phyloP scores from a whole-genome alignment of 2,797 vertebrate genomes.

The Propithecus perrieri region DNA sequence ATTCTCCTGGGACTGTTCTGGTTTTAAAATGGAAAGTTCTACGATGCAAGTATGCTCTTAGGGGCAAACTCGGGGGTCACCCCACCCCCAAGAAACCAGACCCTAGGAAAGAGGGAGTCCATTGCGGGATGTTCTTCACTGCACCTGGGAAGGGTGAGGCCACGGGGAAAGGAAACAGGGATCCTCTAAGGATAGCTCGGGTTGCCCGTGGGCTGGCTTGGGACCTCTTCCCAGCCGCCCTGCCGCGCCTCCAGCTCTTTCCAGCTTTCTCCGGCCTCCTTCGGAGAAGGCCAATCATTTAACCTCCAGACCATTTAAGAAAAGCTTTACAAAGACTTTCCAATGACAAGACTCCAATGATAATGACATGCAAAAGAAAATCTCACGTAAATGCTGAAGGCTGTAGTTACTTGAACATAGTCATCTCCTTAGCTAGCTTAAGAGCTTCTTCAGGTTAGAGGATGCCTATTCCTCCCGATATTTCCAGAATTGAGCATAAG shows the following conservation, averaged over 20 bases:
- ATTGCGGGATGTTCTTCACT: background rate
- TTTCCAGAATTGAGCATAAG: background rate
- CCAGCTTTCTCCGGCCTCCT: background rate
- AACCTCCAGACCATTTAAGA: background rate
- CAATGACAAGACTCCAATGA: background rate
- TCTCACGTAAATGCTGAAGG: background rate
- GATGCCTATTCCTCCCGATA: background rate
- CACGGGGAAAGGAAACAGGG: background rate
- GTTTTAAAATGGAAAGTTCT: background rate
- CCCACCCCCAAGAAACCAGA: background rate
- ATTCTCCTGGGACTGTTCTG: background rate
- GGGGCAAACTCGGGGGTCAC: background rate
- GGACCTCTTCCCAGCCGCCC: background rate
- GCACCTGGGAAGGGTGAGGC: too few relatives aligned
- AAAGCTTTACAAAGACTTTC: background rate
- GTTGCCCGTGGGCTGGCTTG: background rate
- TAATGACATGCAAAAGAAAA: background rate
- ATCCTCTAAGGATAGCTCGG: background rate
- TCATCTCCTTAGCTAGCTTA: background rate
- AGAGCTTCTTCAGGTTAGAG: background rate
- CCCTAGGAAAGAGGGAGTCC: background rate
- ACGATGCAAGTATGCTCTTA: background rate
- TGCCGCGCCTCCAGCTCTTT: background rate
- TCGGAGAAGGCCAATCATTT: background rate
- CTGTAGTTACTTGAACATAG: background rate